phyloP scores from a whole-genome alignment of 2,888 invertebrate genomes.

The Mythimna ferrago region DNA sequence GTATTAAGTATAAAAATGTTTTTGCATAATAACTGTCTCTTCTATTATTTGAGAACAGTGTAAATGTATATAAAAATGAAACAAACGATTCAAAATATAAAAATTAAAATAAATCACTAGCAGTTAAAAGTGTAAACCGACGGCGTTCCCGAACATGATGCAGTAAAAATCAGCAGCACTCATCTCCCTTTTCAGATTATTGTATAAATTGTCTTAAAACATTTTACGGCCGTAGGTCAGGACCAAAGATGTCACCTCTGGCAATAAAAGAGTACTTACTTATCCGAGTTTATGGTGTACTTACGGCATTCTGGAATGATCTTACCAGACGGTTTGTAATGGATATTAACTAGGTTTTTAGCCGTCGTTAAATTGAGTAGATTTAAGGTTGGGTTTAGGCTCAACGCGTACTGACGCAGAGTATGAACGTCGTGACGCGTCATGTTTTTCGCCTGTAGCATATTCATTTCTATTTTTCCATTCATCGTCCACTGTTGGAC shows the following conservation, averaged over 20 bases:
- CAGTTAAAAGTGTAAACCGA: slow-evolving; percentile 4
- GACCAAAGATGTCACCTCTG: neutral
- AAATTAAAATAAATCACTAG: no score
- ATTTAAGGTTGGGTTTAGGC: neutral
- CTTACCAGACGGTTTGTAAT: slow-evolving; percentile 16
- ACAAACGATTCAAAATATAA: no score
- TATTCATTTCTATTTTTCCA: no score
- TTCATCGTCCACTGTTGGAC: no score
- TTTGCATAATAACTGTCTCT: no score
- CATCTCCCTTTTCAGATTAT: neutral
- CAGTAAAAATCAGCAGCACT: no score
- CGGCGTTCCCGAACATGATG: neutral
- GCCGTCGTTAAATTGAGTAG: slow-evolving; percentile 4
- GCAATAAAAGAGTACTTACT: slow-evolving; percentile 23
- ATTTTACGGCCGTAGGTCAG: slow-evolving; percentile 14
- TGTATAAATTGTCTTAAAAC: slow-evolving; percentile 14
- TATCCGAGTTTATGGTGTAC: slow-evolving; percentile 17
- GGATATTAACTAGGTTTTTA: slow-evolving; percentile 2
- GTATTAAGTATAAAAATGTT: no score
- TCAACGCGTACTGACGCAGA: neutral
- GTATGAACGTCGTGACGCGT: no score
- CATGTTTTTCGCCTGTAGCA: no score
- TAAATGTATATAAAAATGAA: no score
- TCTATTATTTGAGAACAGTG: no score
- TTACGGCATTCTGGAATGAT: slow-evolving; percentile 14